Evolutionary conservation across 2,888 invertebrate species (phyloP).

Genomic region (Catonia carolina): DNA sequence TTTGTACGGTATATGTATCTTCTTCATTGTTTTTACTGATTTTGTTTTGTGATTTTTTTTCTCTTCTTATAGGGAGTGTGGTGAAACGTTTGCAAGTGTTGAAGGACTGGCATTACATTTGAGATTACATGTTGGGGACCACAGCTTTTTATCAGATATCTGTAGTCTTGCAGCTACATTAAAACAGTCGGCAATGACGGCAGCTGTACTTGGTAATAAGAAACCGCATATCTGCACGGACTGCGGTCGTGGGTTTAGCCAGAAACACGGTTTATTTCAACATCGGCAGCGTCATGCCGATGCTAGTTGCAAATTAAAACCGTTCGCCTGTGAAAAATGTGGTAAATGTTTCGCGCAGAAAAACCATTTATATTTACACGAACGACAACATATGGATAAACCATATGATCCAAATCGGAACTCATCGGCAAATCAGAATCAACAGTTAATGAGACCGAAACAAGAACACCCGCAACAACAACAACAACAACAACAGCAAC

Average conservation of each 20-base stretch:
- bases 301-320: constrained; percentile 69
- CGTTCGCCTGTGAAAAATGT: constrained; percentile 72
- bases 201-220: constrained; percentile 44
- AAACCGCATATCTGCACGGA: constrained; percentile 73
- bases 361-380: constrained; percentile 73
- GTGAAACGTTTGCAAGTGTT: constrained; percentile 57
- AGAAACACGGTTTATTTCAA: constrained; percentile 73
- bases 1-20: no score
- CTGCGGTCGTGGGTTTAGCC: constrained; percentile 75
- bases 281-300: constrained; percentile 72
- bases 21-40: no score
- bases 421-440: not conserved
- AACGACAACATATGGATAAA: constrained; percentile 66
- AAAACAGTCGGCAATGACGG: constrained; percentile 46
- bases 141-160: constrained; percentile 71
- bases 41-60: no score
- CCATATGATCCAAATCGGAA: constrained; percentile 24
- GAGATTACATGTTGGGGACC: constrained; percentile 72
- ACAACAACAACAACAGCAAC: constrained; percentile 43
- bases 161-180: constrained; percentile 73
- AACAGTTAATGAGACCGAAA: not conserved
- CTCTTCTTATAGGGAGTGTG: constrained; percentile 49
- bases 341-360: constrained; percentile 83
- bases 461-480: constrained; percentile 37
- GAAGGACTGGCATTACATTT: constrained; percentile 73